Evolutionary conservation across 2,888 invertebrate species (phyloP).

Genomic region (Lepidochrysops patricia): DNA sequence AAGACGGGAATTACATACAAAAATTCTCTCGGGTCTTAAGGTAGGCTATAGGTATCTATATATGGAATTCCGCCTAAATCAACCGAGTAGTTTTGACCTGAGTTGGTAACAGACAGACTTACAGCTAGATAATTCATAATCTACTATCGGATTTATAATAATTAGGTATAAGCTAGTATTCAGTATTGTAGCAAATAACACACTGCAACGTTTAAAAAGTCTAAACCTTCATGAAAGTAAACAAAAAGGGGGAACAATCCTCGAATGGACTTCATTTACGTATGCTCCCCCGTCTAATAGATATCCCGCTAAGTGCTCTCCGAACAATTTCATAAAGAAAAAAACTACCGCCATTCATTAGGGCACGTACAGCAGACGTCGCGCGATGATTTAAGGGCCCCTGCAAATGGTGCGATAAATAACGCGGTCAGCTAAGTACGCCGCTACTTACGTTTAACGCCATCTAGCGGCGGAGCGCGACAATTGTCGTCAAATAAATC

Average conservation of each 20-base stretch:
- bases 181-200: too few species aligned
- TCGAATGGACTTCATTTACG: conserved; percentile 13
- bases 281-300: conserved; percentile 48
- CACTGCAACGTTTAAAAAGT: background rate
- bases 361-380: conserved; percentile 58
- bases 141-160: too few species aligned
- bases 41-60: too few species aligned
- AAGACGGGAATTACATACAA: too few species aligned
- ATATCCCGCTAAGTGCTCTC: conserved; percentile 64
- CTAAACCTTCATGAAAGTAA: background rate
- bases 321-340: conserved; percentile 62
- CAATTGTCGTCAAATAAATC: conserved; percentile 39
- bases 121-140: too few species aligned
- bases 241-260: background rate
- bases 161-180: too few species aligned
- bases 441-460: conserved; percentile 54
- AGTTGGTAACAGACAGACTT: too few species aligned
- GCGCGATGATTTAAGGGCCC: conserved; percentile 71
- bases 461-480: conserved; percentile 47
- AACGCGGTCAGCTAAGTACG: conserved; percentile 63
- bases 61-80: too few species aligned
- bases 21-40: too few species aligned
- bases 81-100: too few species aligned
- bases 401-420: conserved; percentile 73
- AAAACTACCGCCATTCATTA: conserved; percentile 69